Evolutionary conservation across 2,797 vertebrate species (phyloP), one percentile per base, ranked within the genome.

Genomic region (Hemitrygon akajei): DNA sequence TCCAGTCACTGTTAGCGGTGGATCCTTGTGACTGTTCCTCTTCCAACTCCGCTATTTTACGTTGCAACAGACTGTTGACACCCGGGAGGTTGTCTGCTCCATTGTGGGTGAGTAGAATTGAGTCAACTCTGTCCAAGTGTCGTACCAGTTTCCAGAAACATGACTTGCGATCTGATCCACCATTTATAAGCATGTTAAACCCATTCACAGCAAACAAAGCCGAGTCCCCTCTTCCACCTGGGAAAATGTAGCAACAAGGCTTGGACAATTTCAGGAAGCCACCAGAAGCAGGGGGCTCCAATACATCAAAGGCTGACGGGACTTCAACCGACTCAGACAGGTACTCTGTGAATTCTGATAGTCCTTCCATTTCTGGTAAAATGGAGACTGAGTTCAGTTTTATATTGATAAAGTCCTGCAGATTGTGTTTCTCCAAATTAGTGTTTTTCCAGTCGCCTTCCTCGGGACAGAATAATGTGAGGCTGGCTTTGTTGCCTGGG

Each of bases 61-160:
- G 96, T 95, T 98, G 98, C 94, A 99, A 95, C 98, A 99, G 98
- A 95, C 98, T 99, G 40, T 99, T 99, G 95, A 99, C 98, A 86
- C 98, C 98, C 12, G 98, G 98, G 94, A 99, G 96, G 94, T 99
- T 99, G 93, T 99, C 98, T 37, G 98, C 98, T 86, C 98, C 98
- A 0, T 98, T 97, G 95, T 99, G 98, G 94, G 98, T 99, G 94
- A 99, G 97, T 9, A 99, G 97, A 95, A 99, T 98, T 93, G 98
- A 99, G 96, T 99, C 98, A 11, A 99, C 98, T 66, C 98, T 96
- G 95, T 99, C 99, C 94, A 99, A 96, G 95, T 99, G 99, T 71
- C 99, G 97, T 92, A 99, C 98, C 94, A 99, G 97, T 95, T 99
- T 99, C 99, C 99, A 99, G 95, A 99, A 99, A 95, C 99, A 99